Percentiles rank a stretch among this genome's conserved stretches.
phyloP scores from a whole-genome alignment of 92 coral and sea anemone genomes.

The Meandrina meandrites region DNA sequence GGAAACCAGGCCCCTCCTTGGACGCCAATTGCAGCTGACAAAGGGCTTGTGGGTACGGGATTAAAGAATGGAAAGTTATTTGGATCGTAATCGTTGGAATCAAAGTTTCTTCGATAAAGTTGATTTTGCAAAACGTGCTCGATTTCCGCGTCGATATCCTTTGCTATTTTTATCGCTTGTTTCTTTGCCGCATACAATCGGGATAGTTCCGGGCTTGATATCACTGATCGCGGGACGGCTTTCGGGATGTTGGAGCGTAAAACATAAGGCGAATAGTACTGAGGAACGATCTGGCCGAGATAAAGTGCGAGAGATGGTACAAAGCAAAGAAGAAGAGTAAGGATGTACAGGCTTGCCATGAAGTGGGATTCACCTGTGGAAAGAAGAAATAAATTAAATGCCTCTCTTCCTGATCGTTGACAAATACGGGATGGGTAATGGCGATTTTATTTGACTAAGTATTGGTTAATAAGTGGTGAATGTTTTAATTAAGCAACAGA shows the following conservation, averaged over 20 bases:
- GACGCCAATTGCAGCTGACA: slow-evolving; percentile 52
- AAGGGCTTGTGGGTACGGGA: slow-evolving; percentile 14
- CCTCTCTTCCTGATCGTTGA: background rate
- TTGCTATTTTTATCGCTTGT: slow-evolving; percentile 46
- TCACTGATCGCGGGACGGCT: slow-evolving; percentile 1
- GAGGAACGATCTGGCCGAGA: slow-evolving; percentile 13
- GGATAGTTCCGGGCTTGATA: slow-evolving; percentile 46
- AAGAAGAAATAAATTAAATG: background rate
- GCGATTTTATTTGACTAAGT: no score
- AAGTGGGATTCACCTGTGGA: background rate
- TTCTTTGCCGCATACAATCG: slow-evolving; percentile 49
- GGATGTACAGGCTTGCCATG: slow-evolving; percentile 12
- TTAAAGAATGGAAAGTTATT: slow-evolving; percentile 18
- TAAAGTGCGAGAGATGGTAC: slow-evolving; percentile 7
- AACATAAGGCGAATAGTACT: slow-evolving; percentile 8
- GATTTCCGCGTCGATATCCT: slow-evolving; percentile 45
- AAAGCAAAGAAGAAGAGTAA: slow-evolving; percentile 4
- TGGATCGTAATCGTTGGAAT: slow-evolving; percentile 18
- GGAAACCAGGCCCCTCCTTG: slow-evolving; percentile 68
- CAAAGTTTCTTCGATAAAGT: slow-evolving; percentile 37
- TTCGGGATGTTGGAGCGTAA: slow-evolving; percentile 30
- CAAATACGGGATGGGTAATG: no score
- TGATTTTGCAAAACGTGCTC: slow-evolving; percentile 32
- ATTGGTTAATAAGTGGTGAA: no score
- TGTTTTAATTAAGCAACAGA: no score